These are phyloP conservation scores for Phalera bucephala DNA, from an alignment of 2,888 invertebrate genomes.

Conservation along the genomic window DNA sequence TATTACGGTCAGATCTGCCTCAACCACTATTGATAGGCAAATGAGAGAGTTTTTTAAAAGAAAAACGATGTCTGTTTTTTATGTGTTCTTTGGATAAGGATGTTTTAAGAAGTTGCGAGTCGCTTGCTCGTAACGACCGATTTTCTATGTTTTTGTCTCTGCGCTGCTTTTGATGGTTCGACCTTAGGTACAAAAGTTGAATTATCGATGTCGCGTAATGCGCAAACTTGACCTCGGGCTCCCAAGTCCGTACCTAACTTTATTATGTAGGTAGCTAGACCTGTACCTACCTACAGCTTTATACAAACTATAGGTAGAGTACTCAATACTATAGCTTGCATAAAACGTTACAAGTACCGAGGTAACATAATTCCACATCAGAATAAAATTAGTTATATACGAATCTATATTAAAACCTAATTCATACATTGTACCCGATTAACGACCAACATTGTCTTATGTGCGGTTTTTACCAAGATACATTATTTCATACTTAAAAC, in stretches of 20 bases:
- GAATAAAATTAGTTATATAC: too few species aligned
- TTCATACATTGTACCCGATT: too few species aligned
- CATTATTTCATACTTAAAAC: constrained; percentile 24
- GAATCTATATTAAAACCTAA: too few species aligned
- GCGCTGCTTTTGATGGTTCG: constrained; percentile 28
- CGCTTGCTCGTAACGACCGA: constrained; percentile 54
- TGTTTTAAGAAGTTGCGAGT: constrained; percentile 68
- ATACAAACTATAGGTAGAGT: too few species aligned
- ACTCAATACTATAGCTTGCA: too few species aligned
- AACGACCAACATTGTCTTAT: background rate
- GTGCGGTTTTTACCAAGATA: constrained; percentile 1
- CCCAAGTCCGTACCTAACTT: background rate
- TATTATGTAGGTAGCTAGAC: too few species aligned
- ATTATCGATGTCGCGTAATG: constrained; percentile 10
- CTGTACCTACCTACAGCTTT: too few species aligned
- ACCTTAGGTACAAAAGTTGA: constrained; percentile 20
- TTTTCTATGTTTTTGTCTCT: constrained; percentile 45
- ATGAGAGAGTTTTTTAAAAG: constrained; percentile 83
- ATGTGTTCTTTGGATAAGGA: constrained; percentile 78
- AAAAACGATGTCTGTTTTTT: constrained; percentile 83
- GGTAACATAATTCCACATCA: too few species aligned
- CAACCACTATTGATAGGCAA: constrained; percentile 83
- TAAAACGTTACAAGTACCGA: too few species aligned
- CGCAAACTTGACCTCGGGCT: constrained; percentile 17
- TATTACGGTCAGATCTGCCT: constrained; percentile 83